phyloP scores from a whole-genome alignment of 2,797 vertebrate species.

The Triplophysa yarkandensis region DNA sequence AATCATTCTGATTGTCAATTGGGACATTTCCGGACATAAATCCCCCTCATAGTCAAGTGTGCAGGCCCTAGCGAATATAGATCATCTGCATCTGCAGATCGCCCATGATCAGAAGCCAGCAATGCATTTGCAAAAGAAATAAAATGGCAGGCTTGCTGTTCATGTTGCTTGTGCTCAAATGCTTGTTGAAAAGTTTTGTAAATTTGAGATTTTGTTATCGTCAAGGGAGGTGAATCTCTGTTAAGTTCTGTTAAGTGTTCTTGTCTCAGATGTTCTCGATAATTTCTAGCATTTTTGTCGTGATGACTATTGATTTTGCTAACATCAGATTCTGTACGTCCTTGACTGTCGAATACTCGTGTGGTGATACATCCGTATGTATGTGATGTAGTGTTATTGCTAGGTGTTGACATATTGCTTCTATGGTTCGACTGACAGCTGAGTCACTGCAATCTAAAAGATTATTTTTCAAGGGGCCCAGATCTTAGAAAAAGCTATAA shows the following conservation, averaged over 20 bases:
- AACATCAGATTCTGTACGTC: conserved; percentile 18
- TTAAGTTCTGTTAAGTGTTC: conserved; percentile 1
- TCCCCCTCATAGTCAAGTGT: conserved; percentile 38
- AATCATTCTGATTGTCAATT: neutral
- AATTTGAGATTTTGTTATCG: neutral
- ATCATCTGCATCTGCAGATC: neutral
- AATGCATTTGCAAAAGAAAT: conserved; percentile 14
- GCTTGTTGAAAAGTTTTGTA: neutral
- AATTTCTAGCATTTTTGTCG: neutral
- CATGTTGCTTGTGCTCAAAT: conserved; percentile 6
- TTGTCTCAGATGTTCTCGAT: neutral
- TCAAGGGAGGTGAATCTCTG: neutral
- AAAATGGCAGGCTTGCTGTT: neutral
- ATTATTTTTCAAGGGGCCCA: neutral
- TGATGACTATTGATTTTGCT: conserved; percentile 10
- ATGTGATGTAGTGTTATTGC: conserved; percentile 22
- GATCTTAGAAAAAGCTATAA: conserved; percentile 1
- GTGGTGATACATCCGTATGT: conserved; percentile 11
- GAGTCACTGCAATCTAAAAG: conserved; percentile 27
- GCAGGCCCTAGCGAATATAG: neutral
- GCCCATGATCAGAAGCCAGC: neutral
- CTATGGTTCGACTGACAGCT: conserved; percentile 29
- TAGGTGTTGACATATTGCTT: conserved; percentile 20
- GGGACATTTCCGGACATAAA: conserved; percentile 10
- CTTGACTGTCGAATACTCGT: conserved; percentile 12